These are phyloP conservation scores for Alcedo atthis DNA, from an alignment of 2,797 vertebrate genomes.

Conservation along the genomic window DNA sequence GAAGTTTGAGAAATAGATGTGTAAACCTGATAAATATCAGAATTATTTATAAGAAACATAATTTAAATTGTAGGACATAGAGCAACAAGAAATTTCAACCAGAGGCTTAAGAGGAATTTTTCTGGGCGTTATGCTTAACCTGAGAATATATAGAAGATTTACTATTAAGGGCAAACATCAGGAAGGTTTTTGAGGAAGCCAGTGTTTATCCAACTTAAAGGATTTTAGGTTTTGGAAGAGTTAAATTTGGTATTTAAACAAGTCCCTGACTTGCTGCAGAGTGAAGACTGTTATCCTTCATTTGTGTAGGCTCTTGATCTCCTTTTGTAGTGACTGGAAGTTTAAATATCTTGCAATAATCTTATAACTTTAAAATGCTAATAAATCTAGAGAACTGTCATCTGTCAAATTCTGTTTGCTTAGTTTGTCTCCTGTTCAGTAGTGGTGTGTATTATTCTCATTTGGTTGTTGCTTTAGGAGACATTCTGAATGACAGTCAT, in stretches of 20 bases:
- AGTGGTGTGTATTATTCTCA: not conserved
- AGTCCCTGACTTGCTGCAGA: not conserved
- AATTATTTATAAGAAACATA: not conserved
- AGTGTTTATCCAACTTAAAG: not conserved
- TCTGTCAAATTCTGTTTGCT: not conserved
- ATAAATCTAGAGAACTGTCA: not conserved
- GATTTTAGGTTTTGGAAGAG: not conserved
- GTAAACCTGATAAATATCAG: not conserved
- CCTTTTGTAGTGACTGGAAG: not conserved
- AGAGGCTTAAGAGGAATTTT: not conserved
- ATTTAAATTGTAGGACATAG: not conserved
- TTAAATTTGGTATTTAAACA: not conserved
- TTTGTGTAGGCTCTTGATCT: not conserved
- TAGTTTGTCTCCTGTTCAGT: not conserved
- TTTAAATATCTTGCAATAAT: not conserved
- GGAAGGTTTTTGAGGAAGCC: not conserved
- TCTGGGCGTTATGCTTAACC: not conserved
- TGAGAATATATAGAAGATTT: not conserved
- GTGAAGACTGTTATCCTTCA: not conserved
- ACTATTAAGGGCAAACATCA: not conserved
- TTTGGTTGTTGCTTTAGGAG: slow-evolving; percentile 80
- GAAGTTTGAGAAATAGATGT: not conserved
- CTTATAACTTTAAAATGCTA: not conserved
- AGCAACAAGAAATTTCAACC: not conserved
- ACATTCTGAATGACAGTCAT: slow-evolving; percentile 94